Evolutionary conservation across 2,888 invertebrate species (phyloP), one percentile per base, ranked within the genome.

Genomic region (Hypselothyrea guttata): DNA sequence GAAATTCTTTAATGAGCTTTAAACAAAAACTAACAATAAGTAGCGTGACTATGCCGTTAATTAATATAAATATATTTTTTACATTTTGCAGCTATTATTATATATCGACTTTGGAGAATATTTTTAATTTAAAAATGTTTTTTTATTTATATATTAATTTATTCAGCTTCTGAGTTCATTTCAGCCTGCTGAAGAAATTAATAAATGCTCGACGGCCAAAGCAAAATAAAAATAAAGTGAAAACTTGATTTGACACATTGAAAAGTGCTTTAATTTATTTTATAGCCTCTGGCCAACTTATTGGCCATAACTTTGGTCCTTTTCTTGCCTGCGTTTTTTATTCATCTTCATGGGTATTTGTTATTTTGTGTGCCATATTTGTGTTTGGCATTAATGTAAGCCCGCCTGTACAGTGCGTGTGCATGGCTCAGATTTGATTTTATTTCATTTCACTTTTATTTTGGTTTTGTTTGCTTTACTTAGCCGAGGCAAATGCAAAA

Each of bases 181-280:
- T 22, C 22, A 22, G 22, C n/a, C n/a, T n/a, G n/a, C n/a, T n/a
- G n/a, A 60, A 53, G 63, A 76, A 52, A 54, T 58, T 60, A 71
- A 79, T 57, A 71, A 70, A 60, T 63, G 69, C 56, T 38, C 47
- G 7, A 47, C 45, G 22, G 56, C 22, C 22, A 22, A 5, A 22
- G 5, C 5, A 48, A 11, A 57, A 51, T 41, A 40, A 34, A 12
- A 18, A 9, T 12, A 49, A 38, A 54, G 52, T 49, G 64, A 38
- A 38, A 52, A 47, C 56, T 52, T 41, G 9, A 18, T 27, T 53
- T 31, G 51, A 48, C 49, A 35, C 61, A 58, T 65, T 57, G 60
- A 53, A 60, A 75, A 78, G 83, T 78, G 57, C 83, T 84, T 84
- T 68, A 61, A 78, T 82, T 75, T 66, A 75, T 75, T 84, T 75